Conservation (phyloP, 2,888 invertebrate species). For the Colostygia pectinataria region DNA sequence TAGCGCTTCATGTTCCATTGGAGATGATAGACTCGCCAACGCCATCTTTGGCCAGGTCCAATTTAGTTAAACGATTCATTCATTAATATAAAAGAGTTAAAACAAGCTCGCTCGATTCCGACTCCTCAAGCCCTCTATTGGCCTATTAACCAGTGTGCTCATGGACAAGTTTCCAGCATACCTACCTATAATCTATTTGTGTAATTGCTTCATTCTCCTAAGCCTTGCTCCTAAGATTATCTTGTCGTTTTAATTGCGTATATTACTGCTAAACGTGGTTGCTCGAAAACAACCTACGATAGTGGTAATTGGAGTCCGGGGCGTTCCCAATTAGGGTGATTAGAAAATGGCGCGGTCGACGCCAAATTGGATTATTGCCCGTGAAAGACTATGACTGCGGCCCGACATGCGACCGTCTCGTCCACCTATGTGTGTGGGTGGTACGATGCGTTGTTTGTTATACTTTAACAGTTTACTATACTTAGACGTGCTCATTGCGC, state of each 20-base stretch:
- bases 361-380: slow-evolving; percentile 60
- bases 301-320: slow-evolving; percentile 54
- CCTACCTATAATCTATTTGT: slow-evolving; percentile 42
- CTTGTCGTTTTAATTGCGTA: slow-evolving; percentile 44
- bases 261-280: slow-evolving; percentile 40
- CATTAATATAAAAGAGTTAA: slow-evolving; percentile 39
- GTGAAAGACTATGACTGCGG: slow-evolving; percentile 44
- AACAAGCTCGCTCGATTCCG: slow-evolving; percentile 45
- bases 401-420: slow-evolving; percentile 40
- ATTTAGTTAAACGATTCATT: slow-evolving; percentile 56
- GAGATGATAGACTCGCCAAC: slow-evolving; percentile 48
- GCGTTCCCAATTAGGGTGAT: slow-evolving; percentile 63
- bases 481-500: slow-evolving; percentile 52
- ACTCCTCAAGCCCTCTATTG: slow-evolving; percentile 46
- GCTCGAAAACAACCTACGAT: slow-evolving; percentile 47
- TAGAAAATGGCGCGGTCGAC: slow-evolving; percentile 55
- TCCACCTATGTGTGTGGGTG: neutral
- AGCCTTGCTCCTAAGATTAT: too few relatives aligned
- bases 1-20: slow-evolving; percentile 46
- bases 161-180: slow-evolving; percentile 28
- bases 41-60: slow-evolving; percentile 47
- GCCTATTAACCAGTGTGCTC: slow-evolving; percentile 37
- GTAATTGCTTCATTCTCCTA: slow-evolving; percentile 33
- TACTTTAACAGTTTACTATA: slow-evolving; percentile 45
- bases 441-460: slow-evolving; percentile 14